Evolutionary conservation across 2,797 vertebrate species (phyloP), one percentile per base, ranked within the genome.

Genomic region (Diglossa cyanea): DNA sequence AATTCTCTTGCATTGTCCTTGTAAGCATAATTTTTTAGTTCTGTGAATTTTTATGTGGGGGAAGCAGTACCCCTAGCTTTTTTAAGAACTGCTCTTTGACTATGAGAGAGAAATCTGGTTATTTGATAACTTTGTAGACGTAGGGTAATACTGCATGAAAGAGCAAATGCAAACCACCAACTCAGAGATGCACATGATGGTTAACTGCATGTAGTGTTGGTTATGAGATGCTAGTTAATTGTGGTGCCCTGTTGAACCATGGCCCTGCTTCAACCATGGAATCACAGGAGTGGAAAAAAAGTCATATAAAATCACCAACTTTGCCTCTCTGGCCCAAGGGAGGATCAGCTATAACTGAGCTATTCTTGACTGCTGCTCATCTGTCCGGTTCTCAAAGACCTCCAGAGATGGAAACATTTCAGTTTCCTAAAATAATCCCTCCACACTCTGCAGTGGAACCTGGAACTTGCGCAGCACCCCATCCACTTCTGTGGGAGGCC

Each of bases 371-470:
- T 26, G 8, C 74, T 81, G 35, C 35, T 94, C 58, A 47, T 82
- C 87, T 0, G 0, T 74, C 62, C 0, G 1, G 39, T 91, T 88
- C 77, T 91, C 74, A 72, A 81, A 78, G 71, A 87, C 62, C 21
- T 89, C 39, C 54, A 84, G 77, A 28, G 77, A 72, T 3, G 40
- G 31, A 93, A 79, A 70, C 16, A 54, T 66, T 86, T 81, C 63
- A 63, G 31, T 85, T 94, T 92, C 79, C 65, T 83, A 63, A 90
- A 93, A 93, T 77, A 91, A 73, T 71, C 42, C 42, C n/a, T 91
- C 14, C 33, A 40, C 2, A 0, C 48, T 40, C 60, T 0, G 0
- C 3, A 3, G 40, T 33, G 63, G 67, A 84, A 13, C 17, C 39
- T 54, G 39, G 20, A 66, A 62, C 15, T 14, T 63, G 45, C 1